Evolutionary conservation across 2,113 vertebrate genomes (phyloP), one percentile per base, ranked within the genome.

Genomic region (Tragelaphus strepsiceros): DNA sequence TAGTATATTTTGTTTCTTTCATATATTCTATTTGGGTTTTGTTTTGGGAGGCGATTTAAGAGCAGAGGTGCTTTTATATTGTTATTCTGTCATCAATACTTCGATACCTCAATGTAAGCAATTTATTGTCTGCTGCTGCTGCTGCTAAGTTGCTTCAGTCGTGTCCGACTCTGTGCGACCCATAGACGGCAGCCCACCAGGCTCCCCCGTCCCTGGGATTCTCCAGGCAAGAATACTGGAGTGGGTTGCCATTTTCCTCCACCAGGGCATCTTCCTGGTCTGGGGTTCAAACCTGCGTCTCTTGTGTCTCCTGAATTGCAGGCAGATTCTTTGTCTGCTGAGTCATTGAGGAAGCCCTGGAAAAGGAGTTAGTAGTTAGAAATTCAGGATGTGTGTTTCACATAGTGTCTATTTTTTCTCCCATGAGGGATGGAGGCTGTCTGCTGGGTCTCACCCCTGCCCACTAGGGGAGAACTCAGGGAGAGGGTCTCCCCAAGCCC

Each of bases 401-500:
- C 22, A 46, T 15, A 24, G 71, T 1, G 43, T 43, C 24, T 80
- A 2, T 30, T 14, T 97, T 96, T 97, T 87, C 96, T 95, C 95
- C 96, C 71, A 86, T 0, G 91, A 97, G 86, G 96, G 92, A 39
- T 97, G 90, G 97, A 96, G 95, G 92, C 80, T 56, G 35, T 97
- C 96, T 74, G 81, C 97, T 95, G 97, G 96, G 90, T 90, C 96
- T 95, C 5, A 5, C 97, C 94, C 98, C 92, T 97, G 96, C 49
- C 51, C 51, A 15, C 51, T n/a, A 32, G 13, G 22, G 5, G 93
- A 89, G 1, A 2, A 94, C 94, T 96, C 80, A 88, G 87, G 94
- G 88, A 96, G 81, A 92, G 94, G 96, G 80, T 94, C 64, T 84
- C 96, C 80, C 95, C 54, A 54, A 96, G 93, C 94, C 97, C 71